phyloP scores from a whole-genome alignment of 92 coral and sea anemone species.

The Galaxea fascicularis region DNA sequence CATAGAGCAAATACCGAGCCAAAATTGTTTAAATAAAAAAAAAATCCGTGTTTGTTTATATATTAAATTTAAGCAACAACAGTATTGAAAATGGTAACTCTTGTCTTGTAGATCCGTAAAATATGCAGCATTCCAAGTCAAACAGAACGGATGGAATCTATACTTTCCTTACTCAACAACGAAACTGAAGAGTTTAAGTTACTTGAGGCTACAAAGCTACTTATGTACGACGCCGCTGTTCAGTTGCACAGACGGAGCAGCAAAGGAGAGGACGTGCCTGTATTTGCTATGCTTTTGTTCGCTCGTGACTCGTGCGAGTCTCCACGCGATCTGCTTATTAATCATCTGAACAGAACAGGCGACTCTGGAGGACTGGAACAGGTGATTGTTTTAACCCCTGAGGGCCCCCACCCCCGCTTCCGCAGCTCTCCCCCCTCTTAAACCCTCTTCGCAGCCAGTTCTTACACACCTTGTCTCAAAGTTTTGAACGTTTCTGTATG shows the following conservation, averaged over 20 bases:
- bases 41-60: too few species aligned
- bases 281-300: conserved; percentile 83
- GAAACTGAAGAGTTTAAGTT: conserved; percentile 71
- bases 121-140: conserved; percentile 45
- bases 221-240: conserved; percentile 81
- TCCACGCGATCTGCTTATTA: conserved; percentile 66
- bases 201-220: conserved; percentile 88
- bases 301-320: conserved; percentile 86
- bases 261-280: conserved; percentile 73
- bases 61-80: too few species aligned
- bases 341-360: conserved; percentile 86
- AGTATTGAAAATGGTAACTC: too few species aligned
- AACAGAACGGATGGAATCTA: conserved; percentile 71
- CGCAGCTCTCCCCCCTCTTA: neutral
- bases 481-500: too few species aligned
- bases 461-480: too few species aligned
- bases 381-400: conserved; percentile 57
- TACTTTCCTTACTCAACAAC: conserved; percentile 73
- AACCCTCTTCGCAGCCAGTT: too few species aligned
- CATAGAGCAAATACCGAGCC: too few species aligned
- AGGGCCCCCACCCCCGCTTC: neutral
- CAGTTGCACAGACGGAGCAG: conserved; percentile 56
- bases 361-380: conserved; percentile 97
- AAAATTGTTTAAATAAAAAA: too few species aligned
- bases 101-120: conserved; percentile 55